Evolutionary conservation across 30 jellyfish, hydroid and myxozoan species (phyloP).

Genomic region (Thelohanellus kitauei): DNA sequence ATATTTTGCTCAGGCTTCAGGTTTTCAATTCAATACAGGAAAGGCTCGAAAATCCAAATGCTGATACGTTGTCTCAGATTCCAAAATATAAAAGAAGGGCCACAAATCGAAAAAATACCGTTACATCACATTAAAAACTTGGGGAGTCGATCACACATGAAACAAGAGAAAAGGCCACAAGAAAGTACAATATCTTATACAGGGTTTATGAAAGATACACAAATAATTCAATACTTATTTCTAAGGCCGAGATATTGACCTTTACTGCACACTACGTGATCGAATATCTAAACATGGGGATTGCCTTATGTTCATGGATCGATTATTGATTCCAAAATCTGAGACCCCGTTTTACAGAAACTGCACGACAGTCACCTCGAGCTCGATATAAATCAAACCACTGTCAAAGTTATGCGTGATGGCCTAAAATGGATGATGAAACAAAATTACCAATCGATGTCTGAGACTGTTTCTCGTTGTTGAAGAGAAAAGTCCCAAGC

Average conservation of each 20-base stretch:
- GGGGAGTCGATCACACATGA: too few relatives aligned
- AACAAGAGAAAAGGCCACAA: too few relatives aligned
- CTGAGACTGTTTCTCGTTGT: background rate
- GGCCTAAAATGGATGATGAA: background rate
- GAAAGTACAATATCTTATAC: too few relatives aligned
- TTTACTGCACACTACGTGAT: too few relatives aligned
- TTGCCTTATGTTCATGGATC: background rate
- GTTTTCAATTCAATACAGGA: background rate
- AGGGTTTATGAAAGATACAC: too few relatives aligned
- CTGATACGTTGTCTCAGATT: slow-evolving; percentile 4
- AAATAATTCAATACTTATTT: too few relatives aligned
- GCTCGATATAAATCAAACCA: background rate
- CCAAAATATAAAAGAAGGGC: too few relatives aligned
- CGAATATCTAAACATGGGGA: background rate
- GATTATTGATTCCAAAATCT: background rate
- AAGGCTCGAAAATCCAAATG: slow-evolving; percentile 3
- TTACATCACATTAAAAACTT: background rate
- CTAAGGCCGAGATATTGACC: too few relatives aligned
- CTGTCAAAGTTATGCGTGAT: background rate
- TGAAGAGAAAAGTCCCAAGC: background rate
- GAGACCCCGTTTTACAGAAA: background rate
- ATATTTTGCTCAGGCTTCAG: slow-evolving; percentile 4
- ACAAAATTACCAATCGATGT: background rate
- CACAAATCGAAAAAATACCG: too few relatives aligned
- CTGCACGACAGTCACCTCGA: background rate